Percentiles rank a stretch among this genome's conserved stretches.
Evolutionary conservation across 2,888 invertebrate genomes (phyloP).

Genomic region (Limenitis camilla): DNA sequence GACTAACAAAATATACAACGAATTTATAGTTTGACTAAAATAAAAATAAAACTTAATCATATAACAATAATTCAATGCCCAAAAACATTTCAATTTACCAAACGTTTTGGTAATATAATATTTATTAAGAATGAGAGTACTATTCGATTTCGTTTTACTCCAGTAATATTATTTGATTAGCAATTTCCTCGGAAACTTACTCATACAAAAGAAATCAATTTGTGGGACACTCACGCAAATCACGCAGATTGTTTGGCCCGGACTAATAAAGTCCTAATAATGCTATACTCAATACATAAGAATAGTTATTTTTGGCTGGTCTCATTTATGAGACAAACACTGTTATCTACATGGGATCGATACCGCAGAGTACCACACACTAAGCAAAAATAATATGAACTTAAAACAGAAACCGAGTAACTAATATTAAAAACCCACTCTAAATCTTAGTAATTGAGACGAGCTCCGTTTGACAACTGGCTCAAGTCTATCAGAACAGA

Average conservation of each 20-base stretch:
- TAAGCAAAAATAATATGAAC: too few relatives aligned
- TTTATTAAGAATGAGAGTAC: too few relatives aligned
- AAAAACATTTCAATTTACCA: not conserved
- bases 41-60: too few relatives aligned
- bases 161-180: not conserved
- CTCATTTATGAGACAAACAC: not conserved
- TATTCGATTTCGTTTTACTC: not conserved
- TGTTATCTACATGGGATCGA: too few relatives aligned
- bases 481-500: too few relatives aligned
- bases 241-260: not conserved
- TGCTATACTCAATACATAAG: conserved; percentile 2
- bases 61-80: not conserved
- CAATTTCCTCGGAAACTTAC: not conserved
- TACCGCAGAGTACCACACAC: too few relatives aligned
- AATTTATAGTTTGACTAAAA: too few relatives aligned
- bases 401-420: too few relatives aligned
- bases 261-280: conserved; percentile 3
- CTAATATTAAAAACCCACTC: too few relatives aligned
- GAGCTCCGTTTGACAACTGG: too few relatives aligned
- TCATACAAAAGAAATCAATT: not conserved
- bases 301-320: not conserved
- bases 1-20: too few relatives aligned
- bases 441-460: too few relatives aligned
- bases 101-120: not conserved
- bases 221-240: not conserved